A percentile compares a stretch with the other conserved stretches of the same genome.
Evolutionary conservation across 1,140 invertebrate genomes (phyloP).

Genomic region (Oryzaephilus surinamensis): DNA sequence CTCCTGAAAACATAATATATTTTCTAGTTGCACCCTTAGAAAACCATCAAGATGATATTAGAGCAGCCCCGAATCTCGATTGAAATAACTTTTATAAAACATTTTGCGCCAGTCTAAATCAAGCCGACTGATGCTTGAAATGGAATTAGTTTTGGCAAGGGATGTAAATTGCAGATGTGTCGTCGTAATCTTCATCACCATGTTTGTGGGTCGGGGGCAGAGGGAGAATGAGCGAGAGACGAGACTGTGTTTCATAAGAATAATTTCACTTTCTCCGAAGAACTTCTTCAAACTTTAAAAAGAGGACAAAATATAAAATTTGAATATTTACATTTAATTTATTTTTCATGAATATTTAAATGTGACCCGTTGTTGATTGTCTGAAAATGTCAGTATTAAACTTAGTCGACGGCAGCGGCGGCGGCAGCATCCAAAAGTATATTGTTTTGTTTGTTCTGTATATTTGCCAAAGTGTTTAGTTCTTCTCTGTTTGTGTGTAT

Average conservation of each 20-base stretch:
- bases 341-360: constrained; percentile 12
- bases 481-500: too few relatives aligned
- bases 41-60: constrained; percentile 23
- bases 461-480: too few relatives aligned
- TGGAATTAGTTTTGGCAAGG: constrained; percentile 24
- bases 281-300: too few relatives aligned
- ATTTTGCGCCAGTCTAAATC: constrained; percentile 22
- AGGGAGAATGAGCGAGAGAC: too few relatives aligned
- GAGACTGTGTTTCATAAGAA: too few relatives aligned
- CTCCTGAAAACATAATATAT: too few relatives aligned
- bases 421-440: constrained; percentile 13
- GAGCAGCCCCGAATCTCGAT: constrained; percentile 19
- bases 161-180: constrained; percentile 24
- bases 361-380: constrained; percentile 8
- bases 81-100: constrained; percentile 25
- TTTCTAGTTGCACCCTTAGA: too few relatives aligned
- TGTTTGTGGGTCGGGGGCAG: too few relatives aligned
- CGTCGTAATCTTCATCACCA: too few relatives aligned
- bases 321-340: constrained; percentile 11
- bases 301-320: too few relatives aligned
- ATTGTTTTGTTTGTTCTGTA: constrained; percentile 12
- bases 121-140: constrained; percentile 16
- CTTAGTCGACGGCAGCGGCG: too few relatives aligned
- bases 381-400: constrained; percentile 4
- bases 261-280: constrained; percentile 6